Evolutionary conservation across 2,797 vertebrate species (phyloP), one percentile per base, ranked within the genome.

Genomic region (Rhadinocentrus ornatus): DNA sequence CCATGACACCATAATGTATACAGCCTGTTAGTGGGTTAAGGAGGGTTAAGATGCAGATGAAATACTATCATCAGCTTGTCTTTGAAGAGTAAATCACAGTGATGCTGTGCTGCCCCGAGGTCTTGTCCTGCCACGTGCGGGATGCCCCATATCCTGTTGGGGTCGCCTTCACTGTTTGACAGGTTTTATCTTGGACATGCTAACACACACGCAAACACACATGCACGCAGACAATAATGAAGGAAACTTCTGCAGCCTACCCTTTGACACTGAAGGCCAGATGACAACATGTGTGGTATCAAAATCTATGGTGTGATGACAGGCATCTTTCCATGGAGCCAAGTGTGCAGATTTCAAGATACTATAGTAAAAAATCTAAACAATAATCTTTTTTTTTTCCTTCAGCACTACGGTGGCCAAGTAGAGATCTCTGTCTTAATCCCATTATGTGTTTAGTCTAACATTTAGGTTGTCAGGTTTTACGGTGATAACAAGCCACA

Each of bases 151-250:
- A 87, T 89, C 88, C 90, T 91, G 91, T 55, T 62, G 73, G 62
- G 80, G 87, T 94, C 92, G 89, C 69, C 88, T 88, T 74, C 81
- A 84, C 87, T 89, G 93, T 94, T 90, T 95, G 94, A 95, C 92
- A 93, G 80, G 82, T 84, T 91, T 92, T 91, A 93, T 93, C 90
- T 88, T 11, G 24, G 76, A 59, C 73, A 68, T 63, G 77, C 82
- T 56, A 67, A 66, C 65, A 73, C 66, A 68, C 66, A 77, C 66
- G 69, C 74, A 77, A 65, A 54, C 78, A 77, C 26, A 64, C 81
- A 62, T 77, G 44, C 0, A 20, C 66, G 70, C 72, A 73, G 8
- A 79, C 44, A 80, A 82, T 90, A 83, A 84, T 86, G 93, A 87
- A 84, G 90, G 89, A 93, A 92, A 92, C 89, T 82, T 91, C 91